phyloP scores from a whole-genome alignment of 2,113 vertebrate species.

The Azemiops feae region DNA sequence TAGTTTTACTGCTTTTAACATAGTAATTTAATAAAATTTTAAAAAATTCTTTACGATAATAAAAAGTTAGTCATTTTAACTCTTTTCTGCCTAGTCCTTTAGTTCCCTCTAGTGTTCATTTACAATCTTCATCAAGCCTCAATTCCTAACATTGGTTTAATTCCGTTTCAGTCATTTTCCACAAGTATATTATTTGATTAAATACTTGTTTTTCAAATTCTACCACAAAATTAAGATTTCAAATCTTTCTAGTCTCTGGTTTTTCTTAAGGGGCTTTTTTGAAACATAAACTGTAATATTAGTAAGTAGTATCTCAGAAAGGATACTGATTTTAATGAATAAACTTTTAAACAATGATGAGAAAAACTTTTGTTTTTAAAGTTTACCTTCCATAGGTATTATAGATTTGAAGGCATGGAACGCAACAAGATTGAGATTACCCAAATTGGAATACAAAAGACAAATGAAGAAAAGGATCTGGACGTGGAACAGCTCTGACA shows the following conservation, averaged over 20 bases:
- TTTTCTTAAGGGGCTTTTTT: neutral
- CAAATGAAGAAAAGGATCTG: neutral
- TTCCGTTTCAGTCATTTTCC: neutral
- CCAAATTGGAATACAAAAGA: neutral
- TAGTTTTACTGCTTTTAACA: neutral
- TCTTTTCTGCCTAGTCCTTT: neutral
- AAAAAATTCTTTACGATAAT: neutral
- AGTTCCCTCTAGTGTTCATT: neutral
- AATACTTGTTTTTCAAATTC: neutral
- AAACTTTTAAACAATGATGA: neutral
- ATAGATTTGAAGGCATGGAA: neutral
- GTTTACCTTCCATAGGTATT: neutral
- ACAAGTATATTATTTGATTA: neutral
- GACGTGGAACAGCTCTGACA: neutral
- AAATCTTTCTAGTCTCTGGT: neutral
- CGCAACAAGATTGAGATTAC: neutral
- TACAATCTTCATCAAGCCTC: neutral
- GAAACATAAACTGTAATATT: neutral
- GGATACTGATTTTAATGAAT: neutral
- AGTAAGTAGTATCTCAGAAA: neutral
- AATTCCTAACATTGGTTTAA: neutral
- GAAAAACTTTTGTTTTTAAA: neutral
- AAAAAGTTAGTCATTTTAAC: neutral
- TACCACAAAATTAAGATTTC: neutral
- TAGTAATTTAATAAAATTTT: neutral